Base-by-base conservation (phyloP, 1,140 invertebrate genomes). In the Magallana gigas region DNA sequence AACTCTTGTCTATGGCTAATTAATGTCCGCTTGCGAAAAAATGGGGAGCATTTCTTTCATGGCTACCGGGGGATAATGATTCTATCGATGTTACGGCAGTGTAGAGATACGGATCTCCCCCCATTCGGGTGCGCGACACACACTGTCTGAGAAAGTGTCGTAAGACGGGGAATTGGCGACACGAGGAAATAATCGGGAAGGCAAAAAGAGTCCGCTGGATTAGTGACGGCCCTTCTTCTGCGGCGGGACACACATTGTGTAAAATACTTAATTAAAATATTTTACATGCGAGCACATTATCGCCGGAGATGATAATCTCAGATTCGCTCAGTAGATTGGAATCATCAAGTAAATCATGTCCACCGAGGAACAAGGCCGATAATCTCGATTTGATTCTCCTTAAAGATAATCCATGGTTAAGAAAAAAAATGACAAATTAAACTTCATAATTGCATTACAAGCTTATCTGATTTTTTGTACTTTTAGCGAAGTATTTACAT, bases 241-340 rank as follows among this genome's bases (percentile, higher is more conserved):
- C 7, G 23, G 68, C 68, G 68, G 68, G 68, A 71, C 68, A 29
- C 68, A 29, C 68, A 71, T 71, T 71, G 68, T 71, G 68, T 71
- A 29, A 71, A 71, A 36, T 71, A 71, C 68, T 71, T 71, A 71
- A 71, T 71, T 71, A 71, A 71, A 71, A 71, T 71, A 71, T 71
- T 71, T 71, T 71, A 71, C 68, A 71, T 71, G 68, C 23, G 68
- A 71, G 36, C 18, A 71, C 68, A 71, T 71, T 71, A 71, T 71
- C 68, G 36, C 36, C 36, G 23, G 68, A 71, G 68, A 71, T 71
- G 68, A 36, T 71, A 71, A 71, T 71, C 68, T 71, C 68, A 23
- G 23, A 71, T 71, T 29, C 29, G 68, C 36, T 29, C 18, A 11
- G 36, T 23, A 71, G 68, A 71, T 71, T 29, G 68, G 8, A 71